Evolutionary conservation across 2,888 invertebrate species (phyloP).

Genomic region (Volucella bombylans): DNA sequence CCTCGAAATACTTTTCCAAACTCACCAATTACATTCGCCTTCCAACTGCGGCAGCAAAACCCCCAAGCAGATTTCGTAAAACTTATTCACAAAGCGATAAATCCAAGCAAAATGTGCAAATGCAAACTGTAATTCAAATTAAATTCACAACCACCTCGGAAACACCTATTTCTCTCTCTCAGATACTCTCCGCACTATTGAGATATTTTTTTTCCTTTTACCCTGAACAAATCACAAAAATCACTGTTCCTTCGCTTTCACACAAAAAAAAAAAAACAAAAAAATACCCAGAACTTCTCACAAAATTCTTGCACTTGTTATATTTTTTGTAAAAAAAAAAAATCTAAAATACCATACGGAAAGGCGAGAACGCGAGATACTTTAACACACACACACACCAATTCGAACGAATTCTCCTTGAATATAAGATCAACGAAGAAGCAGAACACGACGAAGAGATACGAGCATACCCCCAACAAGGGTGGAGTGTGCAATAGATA

Average conservation of each 20-base stretch:
- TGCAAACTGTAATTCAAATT: background rate
- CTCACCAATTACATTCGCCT: conserved; percentile 45
- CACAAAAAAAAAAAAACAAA: background rate
- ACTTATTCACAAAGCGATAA: conserved; percentile 10
- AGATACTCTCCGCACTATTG: conserved; percentile 15
- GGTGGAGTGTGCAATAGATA: conserved; percentile 66
- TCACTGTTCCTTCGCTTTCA: conserved; percentile 37
- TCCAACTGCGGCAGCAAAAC: conserved; percentile 15
- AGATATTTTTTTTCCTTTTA: conserved; percentile 16
- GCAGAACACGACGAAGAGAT: conserved; percentile 15
- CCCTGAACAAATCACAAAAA: conserved; percentile 26
- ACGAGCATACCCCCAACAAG: conserved; percentile 69
- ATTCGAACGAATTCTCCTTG: conserved; percentile 6
- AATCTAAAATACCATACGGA: conserved; percentile 40
- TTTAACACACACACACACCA: conserved; percentile 37
- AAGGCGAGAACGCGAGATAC: conserved; percentile 18
- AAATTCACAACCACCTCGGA: conserved; percentile 24
- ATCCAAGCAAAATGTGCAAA: conserved; percentile 26
- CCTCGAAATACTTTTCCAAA: conserved; percentile 2
- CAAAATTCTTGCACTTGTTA: conserved; percentile 11
- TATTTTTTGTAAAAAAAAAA: conserved; percentile 7
- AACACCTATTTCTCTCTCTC: background rate
- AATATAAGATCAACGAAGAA: no score
- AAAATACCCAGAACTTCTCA: conserved; percentile 9
- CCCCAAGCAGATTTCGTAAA: conserved; percentile 19